These are phyloP conservation scores for Pterostichus niger DNA, from an alignment of 2,888 invertebrate species.

Conservation along the genomic window DNA sequence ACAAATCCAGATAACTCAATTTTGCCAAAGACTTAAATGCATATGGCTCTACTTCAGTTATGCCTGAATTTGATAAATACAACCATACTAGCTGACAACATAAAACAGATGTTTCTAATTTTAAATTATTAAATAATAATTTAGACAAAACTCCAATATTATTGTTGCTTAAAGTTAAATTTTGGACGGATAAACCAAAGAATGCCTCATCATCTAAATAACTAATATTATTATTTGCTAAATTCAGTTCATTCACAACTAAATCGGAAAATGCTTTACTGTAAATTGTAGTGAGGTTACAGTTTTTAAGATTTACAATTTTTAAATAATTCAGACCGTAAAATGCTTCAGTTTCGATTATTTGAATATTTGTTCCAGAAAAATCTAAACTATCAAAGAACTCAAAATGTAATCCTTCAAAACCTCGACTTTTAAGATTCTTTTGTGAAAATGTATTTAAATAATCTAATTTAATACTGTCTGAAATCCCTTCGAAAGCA, in stretches of 20 bases:
- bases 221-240: conserved; percentile 52
- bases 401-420: conserved; percentile 20
- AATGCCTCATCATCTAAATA: conserved; percentile 39
- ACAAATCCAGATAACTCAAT: conserved; percentile 38
- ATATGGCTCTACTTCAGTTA: conserved; percentile 42
- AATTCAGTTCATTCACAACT: conserved; percentile 44
- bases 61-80: conserved; percentile 44
- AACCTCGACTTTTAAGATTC: conserved; percentile 38
- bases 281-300: conserved; percentile 1
- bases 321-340: conserved; percentile 3
- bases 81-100: conserved; percentile 34
- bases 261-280: conserved; percentile 39
- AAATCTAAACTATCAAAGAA: conserved; percentile 16
- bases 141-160: conserved; percentile 37
- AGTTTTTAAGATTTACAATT: conserved; percentile 9
- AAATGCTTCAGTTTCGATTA: conserved; percentile 45
- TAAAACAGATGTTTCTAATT: background rate
- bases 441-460: conserved; percentile 35
- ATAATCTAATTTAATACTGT: conserved; percentile 28
- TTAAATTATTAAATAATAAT: conserved; percentile 23
- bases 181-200: conserved; percentile 36
- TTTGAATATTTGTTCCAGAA: background rate
- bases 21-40: conserved; percentile 18
- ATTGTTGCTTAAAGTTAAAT: conserved; percentile 38
- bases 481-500: conserved; percentile 47